Base-by-base conservation (phyloP, 2,113 vertebrate genomes). In the Rhadina sibilatrix region DNA sequence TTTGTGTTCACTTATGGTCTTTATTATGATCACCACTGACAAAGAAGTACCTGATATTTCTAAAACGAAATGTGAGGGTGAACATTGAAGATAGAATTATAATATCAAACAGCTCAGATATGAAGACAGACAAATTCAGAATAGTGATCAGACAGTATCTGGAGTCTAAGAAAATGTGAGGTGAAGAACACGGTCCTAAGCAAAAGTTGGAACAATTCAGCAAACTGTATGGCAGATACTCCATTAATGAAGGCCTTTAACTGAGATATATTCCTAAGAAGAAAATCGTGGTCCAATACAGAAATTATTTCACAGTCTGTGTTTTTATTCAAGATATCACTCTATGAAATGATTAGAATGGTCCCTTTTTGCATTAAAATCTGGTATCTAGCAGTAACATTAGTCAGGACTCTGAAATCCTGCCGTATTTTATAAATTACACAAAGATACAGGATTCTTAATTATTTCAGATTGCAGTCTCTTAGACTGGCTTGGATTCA, bases 141-240 rank as follows among this genome's bases (percentile, higher is more conserved):
- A 61, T 37, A 72, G 23, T 33, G 15, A 2, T 90, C 10, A 69
- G 70, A 83, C 6, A 38, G 17, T 69, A 52, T 90, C 21, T 77
- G 20, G 23, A 90, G 16, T 50, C n/a, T 68, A 52, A n/a, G 13
- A 69, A 92, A 83, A 60, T 44, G 25, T 5, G 22, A 85, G 13
- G 4, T 0, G 0, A 65, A 70, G 11, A 80, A 12, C 22, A 47
- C 1, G 1, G 40, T 64, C 17, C 22, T 89, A 70, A 83, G 46
- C 80, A 79, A 87, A 78, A 23, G 4, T 4, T 38, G 42, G 27
- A 95, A 57, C 9, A 56, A 25, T 19, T 72, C 42, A 44, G 6
- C 9, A 81, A 86, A 65, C 8, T 47, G 5, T 77, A 42, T 15
- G 6, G 21, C 24, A 79, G 27, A n/a, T 80, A n/a, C 6, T 49